Conservation (phyloP, 92 coral and sea anemone genomes). For the Siderastrea radians region DNA sequence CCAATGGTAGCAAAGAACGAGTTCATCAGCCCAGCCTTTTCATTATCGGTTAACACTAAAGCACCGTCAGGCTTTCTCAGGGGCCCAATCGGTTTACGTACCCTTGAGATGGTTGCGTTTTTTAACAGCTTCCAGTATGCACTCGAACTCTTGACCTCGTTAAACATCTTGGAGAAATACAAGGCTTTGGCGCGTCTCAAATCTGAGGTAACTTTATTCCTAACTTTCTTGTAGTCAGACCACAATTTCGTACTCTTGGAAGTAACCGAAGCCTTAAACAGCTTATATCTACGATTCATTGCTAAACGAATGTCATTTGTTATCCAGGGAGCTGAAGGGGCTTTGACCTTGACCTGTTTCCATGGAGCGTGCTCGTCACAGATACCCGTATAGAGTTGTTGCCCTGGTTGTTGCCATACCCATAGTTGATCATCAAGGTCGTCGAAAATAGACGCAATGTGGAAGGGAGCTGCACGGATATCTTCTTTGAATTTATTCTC, state of each 20-base stretch:
- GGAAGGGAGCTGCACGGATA: constrained; percentile 8
- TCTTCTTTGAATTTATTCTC: background rate
- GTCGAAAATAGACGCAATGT: constrained; percentile 5
- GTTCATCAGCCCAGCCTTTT: no score
- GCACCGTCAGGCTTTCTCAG: no score
- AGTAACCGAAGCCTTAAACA: constrained; percentile 37
- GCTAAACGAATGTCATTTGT: constrained; percentile 37
- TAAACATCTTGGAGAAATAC: constrained; percentile 45
- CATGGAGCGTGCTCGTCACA: constrained; percentile 28
- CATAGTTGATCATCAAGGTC: constrained; percentile 9
- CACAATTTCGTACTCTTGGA: constrained; percentile 21
- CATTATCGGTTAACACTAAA: no score
- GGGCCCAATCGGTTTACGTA: no score
- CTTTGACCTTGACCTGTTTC: constrained; percentile 23
- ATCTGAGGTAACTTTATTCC: constrained; percentile 42
- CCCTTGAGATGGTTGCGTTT: constrained; percentile 21
- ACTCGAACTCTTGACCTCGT: constrained; percentile 35
- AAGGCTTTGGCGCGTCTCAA: constrained; percentile 31
- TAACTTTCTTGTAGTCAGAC: background rate
- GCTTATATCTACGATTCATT: constrained; percentile 16
- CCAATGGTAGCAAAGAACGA: no score
- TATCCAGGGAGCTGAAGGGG: constrained; percentile 51
- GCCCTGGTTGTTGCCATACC: background rate
- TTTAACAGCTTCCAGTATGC: constrained; percentile 48
- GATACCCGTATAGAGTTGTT: background rate